Evolutionary conservation across 2,888 invertebrate genomes (phyloP).

Genomic region (Neoitamus cyanurus): DNA sequence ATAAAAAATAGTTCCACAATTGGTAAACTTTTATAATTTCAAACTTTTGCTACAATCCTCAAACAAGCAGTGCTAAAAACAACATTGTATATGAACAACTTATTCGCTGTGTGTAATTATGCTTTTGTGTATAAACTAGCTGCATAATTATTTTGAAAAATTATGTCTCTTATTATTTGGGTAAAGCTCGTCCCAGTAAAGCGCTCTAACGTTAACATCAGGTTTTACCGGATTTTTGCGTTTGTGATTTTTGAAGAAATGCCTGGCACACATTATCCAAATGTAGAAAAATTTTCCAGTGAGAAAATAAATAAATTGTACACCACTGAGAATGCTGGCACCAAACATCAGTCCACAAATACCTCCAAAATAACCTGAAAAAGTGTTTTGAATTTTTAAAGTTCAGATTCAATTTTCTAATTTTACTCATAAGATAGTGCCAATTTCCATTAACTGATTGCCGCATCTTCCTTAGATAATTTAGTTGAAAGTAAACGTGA

Average conservation of each 20-base stretch:
- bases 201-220: neutral
- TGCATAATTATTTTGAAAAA: neutral
- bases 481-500: constrained; percentile 33
- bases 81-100: neutral
- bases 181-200: neutral
- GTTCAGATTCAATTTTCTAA: constrained; percentile 49
- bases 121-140: too few species aligned
- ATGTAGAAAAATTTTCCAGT: constrained; percentile 61
- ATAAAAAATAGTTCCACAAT: too few species aligned
- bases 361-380: constrained; percentile 63
- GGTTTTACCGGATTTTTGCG: neutral
- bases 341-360: constrained; percentile 64
- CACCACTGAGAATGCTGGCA: constrained; percentile 62
- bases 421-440: constrained; percentile 45
- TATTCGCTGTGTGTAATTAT: too few species aligned
- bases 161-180: neutral
- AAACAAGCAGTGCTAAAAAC: neutral
- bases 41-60: neutral
- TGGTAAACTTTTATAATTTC: neutral
- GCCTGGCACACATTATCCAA: constrained; percentile 45
- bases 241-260: neutral
- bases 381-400: neutral
- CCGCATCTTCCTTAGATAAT: constrained; percentile 21
- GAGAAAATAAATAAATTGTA: constrained; percentile 61
- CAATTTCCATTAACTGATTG: constrained; percentile 46